These are phyloP conservation scores for Crepidodera aurea DNA, from an alignment of 2,888 invertebrate genomes.

Conservation along the genomic window DNA sequence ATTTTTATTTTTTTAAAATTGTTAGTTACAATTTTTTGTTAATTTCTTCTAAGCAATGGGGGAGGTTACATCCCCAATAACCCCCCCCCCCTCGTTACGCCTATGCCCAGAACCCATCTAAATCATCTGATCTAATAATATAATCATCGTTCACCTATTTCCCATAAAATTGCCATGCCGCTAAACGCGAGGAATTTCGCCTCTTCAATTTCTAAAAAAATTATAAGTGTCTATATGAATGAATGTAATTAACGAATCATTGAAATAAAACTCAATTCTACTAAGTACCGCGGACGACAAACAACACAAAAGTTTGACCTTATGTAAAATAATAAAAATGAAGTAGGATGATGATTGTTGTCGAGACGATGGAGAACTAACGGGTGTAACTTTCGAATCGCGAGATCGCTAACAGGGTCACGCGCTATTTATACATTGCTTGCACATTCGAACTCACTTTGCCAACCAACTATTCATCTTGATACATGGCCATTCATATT, in stretches of 20 bases:
- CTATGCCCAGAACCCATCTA: too few relatives aligned
- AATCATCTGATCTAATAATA: too few relatives aligned
- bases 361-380: constrained; percentile 30
- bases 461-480: constrained; percentile 1
- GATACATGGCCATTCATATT: not conserved
- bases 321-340: constrained; percentile 29
- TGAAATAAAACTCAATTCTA: not conserved
- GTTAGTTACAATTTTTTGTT: too few relatives aligned
- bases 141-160: too few relatives aligned
- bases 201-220: too few relatives aligned
- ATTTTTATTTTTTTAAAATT: too few relatives aligned
- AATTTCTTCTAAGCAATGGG: too few relatives aligned
- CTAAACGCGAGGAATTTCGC: too few relatives aligned
- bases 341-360: constrained; percentile 31
- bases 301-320: constrained; percentile 24
- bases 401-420: constrained; percentile 44
- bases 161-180: too few relatives aligned
- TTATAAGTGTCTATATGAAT: too few relatives aligned
- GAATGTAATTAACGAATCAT: not conserved
- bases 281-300: not conserved
- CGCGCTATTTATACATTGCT: constrained; percentile 45
- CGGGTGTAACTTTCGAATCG: constrained; percentile 44
- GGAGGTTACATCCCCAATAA: too few relatives aligned
- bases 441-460: constrained; percentile 19
- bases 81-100: too few relatives aligned